Conservation (phyloP, 2,888 invertebrate species). For the Lordiphosa andalusiaca region DNA sequence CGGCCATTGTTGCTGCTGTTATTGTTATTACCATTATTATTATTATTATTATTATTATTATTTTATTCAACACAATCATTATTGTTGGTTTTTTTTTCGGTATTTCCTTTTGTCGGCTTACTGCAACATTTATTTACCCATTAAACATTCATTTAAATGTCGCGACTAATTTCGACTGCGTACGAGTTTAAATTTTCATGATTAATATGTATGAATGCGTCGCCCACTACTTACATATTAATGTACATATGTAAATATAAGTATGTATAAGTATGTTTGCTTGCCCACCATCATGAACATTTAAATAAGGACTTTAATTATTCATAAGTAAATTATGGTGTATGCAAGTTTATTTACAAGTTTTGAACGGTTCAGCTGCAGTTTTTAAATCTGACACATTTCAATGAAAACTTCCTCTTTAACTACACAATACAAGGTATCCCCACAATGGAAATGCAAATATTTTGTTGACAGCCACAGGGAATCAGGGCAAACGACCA, state of each 20-base stretch:
- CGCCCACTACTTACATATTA: slow-evolving; percentile 14
- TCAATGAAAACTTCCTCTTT: slow-evolving; percentile 23
- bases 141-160: slow-evolving; percentile 73
- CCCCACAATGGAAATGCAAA: slow-evolving; percentile 46
- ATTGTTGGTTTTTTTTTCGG: slow-evolving; percentile 18
- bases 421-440: slow-evolving; percentile 31
- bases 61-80: neutral
- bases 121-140: slow-evolving; percentile 58
- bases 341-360: slow-evolving; percentile 58
- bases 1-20: too few species aligned
- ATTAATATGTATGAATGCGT: slow-evolving; percentile 53
- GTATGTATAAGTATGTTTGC: slow-evolving; percentile 25
- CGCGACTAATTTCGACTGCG: slow-evolving; percentile 68
- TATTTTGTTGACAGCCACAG: slow-evolving; percentile 58
- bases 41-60: slow-evolving; percentile 5
- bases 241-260: slow-evolving; percentile 18
- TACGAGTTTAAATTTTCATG: slow-evolving; percentile 54
- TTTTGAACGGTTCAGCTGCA: slow-evolving; percentile 49
- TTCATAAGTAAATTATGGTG: slow-evolving; percentile 27
- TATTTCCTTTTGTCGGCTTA: slow-evolving; percentile 19
- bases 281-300: slow-evolving; percentile 31
- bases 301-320: slow-evolving; percentile 50
- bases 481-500: slow-evolving; percentile 35
- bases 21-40: neutral
- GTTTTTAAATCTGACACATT: slow-evolving; percentile 45